Base-by-base conservation (phyloP, 1,140 invertebrate genomes). In the Neodiprion pinetum region DNA sequence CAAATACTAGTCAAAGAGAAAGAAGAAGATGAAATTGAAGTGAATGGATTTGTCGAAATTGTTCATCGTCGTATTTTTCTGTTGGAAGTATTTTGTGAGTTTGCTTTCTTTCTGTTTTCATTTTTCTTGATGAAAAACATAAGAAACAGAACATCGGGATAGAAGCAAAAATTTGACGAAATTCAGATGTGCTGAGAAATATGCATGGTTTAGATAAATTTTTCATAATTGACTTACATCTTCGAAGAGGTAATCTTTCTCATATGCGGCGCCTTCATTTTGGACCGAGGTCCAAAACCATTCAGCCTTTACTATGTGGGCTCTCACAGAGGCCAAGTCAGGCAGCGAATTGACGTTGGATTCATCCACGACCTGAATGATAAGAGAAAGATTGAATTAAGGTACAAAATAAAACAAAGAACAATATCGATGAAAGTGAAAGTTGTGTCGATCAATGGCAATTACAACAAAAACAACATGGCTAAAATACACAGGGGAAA, bases 211-310 rank as follows among this genome's bases (percentile, higher is more conserved):
- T 40, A 40, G 28, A 40, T 3, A 40, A 40, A 2, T 1, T 40
- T 3, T 40, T 40, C 28, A 40, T 40, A 40, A 40, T 40, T 40
- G 73, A 80, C 82, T 85, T 80, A 95, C 94, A 87, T 95, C 93
- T 89, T 94, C 94, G 81, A 95, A 96, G 17, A 95, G 89, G 88
- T 97, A 98, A 75, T 96, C 93, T 80, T 93, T 93, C 86, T 99
- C 97, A 82, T 95, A 93, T 66, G 96, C 95, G 85, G 96, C 96
- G 77, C 94, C 95, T 80, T 97, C 95, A 90, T 98, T 98, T 88
- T 99, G 97, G 71, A 99, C 95, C 65, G 96, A 97, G 0, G 93
- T 95, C 97, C 97, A 99, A 88, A 99, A 99, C 98, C 98, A 99
- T 89, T 98, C 96, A 21, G 94, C 94, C 87, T 95, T 96, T 53